Evolutionary conservation across 2,797 vertebrate species (phyloP), one percentile per base, ranked within the genome.

Genomic region (Petrocephalus schoutedeni): DNA sequence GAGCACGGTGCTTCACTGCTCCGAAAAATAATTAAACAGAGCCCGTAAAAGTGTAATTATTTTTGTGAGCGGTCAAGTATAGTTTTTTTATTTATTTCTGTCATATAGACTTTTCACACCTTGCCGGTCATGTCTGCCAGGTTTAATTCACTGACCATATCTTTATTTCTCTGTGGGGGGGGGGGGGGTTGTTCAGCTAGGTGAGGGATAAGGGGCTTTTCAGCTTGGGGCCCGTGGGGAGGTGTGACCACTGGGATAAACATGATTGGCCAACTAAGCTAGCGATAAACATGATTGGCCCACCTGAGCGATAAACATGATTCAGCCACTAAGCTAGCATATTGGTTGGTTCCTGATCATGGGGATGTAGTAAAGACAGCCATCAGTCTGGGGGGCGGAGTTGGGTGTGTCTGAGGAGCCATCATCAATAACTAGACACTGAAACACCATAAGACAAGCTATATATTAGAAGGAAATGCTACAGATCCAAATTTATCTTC

Each of bases 21-120:
- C 45, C n/a, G 3, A 53, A 82, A 82, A 53, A 23, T 19, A 82
- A 82, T 51, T 82, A 82, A 82, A 82, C n/a, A 9, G 8, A 53
- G 45, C 45, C 36, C 19, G n/a, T 53, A 82, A 49, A 82, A 53
- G 8, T 53, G 19, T 82, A 82, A 82, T 82, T 82, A 53, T 82
- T 74, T 74, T 19, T 82, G 77, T 53, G 77, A 82, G 77, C 77
- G 41, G 36, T 82, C 77, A 71, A 82, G 45, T 51, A 82, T 19
- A 45, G n/a, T n/a, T n/a, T 19, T 28, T 8, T 1, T 14, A 41
- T 41, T 8, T 82, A 4, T 9, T 23, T 82, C 41, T 51, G 51
- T 53, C 41, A 82, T 12, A 36, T 14, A 41, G 32, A 41, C 32
- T 9, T 41, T 32, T 19, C 67, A 36, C 10, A 36, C 16, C 28